Evolutionary conservation across 2,888 invertebrate genomes (phyloP), one percentile per base, ranked within the genome.

Genomic region (Megaustenia siamemsis): DNA sequence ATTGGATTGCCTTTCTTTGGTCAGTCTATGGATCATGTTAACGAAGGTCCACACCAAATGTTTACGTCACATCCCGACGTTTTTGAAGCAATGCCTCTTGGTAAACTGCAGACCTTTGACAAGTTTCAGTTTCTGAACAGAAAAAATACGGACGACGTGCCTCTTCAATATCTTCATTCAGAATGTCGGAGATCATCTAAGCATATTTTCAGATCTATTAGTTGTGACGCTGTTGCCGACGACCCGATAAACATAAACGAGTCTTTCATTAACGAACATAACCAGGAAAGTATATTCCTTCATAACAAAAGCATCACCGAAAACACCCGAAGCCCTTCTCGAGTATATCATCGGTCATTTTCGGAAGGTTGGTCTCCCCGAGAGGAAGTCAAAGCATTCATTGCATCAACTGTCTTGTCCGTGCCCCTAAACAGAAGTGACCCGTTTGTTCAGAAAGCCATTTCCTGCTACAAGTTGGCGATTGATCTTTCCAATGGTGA

Each of bases 401-500:
- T 73, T 73, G 73, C 49, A 4, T 18, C 45, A 32, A 43, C 43
- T 15, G 45, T 43, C 0, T 66, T n/a, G n/a, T 28, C 15, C 32
- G 63, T 69, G 3, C 38, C 69, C 15, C 43, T 80, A 21, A 35
- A 80, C 28, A 69, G 0, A 56, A 21, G 53, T 24, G 53, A 80
- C 45, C 35, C 0, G 1, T 60, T 60, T 1, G 82, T 82, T 1
- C 24, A 71, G 56, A 82, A 73, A 43, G 82, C 73, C 10, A 60
- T 82, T 5, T n/a, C 2, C 6, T 71, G 73, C 10, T 73, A 8
- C 24, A 56, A 73, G 28, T 15, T 15, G 1, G 49, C 63, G 4
- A 82, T 82, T 60, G 49, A 82, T 10, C 10, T 82, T 0, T 81
- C 81, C 18, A 49, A 49, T 43, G 73, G 43, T 24, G 60, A 82